Percentiles rank a stretch among this genome's conserved stretches.
Evolutionary conservation across 2,888 invertebrate genomes (phyloP).

Genomic region (Drosophila mayaguana): DNA sequence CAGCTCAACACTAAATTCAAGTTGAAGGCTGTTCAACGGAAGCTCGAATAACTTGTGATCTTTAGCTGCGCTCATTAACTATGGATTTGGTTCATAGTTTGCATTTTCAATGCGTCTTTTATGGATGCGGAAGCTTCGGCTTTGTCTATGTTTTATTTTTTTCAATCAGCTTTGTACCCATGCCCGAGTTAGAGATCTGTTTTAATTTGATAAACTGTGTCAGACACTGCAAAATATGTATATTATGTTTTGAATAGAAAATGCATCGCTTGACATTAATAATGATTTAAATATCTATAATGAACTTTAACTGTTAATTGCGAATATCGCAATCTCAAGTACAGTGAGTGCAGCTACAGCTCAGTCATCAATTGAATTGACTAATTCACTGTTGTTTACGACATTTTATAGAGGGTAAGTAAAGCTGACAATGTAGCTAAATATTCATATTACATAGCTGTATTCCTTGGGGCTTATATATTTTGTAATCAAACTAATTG

Average conservation of each 20-base stretch:
- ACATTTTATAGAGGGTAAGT: neutral
- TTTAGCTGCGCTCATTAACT: constrained; percentile 51
- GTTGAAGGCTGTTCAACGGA: constrained; percentile 68
- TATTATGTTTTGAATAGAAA: neutral
- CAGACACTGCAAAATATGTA: constrained; percentile 9
- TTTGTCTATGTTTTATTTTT: constrained; percentile 7
- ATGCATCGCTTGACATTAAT: constrained; percentile 7
- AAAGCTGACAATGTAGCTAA: too few relatives aligned
- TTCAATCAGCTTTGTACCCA: constrained; percentile 11
- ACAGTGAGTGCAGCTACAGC: neutral
- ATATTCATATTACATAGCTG: neutral
- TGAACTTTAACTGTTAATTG: neutral
- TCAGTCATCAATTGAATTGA: neutral
- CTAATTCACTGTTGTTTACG: constrained; percentile 2
- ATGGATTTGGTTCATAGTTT: constrained; percentile 74
- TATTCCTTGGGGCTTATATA: neutral
- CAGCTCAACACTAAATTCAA: constrained; percentile 58
- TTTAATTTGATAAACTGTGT: constrained; percentile 50
- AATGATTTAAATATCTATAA: neutral
- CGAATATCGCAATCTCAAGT: neutral
- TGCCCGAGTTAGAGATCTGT: constrained; percentile 32
- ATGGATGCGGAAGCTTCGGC: constrained; percentile 62
- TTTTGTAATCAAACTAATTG: neutral
- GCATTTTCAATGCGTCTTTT: constrained; percentile 57
- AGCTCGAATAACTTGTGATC: constrained; percentile 2